phyloP scores from a whole-genome alignment of 2,888 invertebrate species.

The Tenodera sinensis region DNA sequence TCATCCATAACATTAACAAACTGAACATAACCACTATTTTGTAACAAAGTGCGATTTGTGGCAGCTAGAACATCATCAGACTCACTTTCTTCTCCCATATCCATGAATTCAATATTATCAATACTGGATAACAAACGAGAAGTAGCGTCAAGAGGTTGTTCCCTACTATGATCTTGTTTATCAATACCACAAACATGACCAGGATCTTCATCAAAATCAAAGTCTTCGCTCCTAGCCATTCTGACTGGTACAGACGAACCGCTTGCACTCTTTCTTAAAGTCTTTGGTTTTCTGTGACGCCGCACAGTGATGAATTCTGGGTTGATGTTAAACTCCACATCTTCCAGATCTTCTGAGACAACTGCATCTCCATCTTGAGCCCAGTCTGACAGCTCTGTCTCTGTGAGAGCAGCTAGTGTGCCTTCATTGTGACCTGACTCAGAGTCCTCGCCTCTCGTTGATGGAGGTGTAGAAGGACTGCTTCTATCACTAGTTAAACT shows the following conservation, averaged over 20 bases:
- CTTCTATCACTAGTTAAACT: slow-evolving; percentile 46
- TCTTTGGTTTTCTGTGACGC: slow-evolving; percentile 38
- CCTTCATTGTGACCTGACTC: slow-evolving; percentile 53
- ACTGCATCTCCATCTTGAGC: slow-evolving; percentile 67
- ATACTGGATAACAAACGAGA: slow-evolving; percentile 29
- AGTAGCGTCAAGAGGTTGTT: slow-evolving; percentile 28
- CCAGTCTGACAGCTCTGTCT: slow-evolving; percentile 88
- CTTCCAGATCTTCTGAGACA: slow-evolving; percentile 71
- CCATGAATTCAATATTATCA: slow-evolving; percentile 66
- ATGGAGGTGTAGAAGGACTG: slow-evolving; percentile 53
- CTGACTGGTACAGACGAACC: slow-evolving; percentile 1
- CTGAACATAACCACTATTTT: slow-evolving; percentile 64
- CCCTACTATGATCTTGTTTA: slow-evolving; percentile 38
- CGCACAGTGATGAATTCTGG: slow-evolving; percentile 47
- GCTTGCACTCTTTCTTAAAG: slow-evolving; percentile 38
- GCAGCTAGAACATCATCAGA: slow-evolving; percentile 57
- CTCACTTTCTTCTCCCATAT: slow-evolving; percentile 69
- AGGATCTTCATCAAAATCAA: slow-evolving; percentile 38
- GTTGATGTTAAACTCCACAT: slow-evolving; percentile 57
- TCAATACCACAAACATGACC: slow-evolving; percentile 44
- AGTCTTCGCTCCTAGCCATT: slow-evolving; percentile 44
- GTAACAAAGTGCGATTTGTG: slow-evolving; percentile 50
- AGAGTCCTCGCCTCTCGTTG: slow-evolving; percentile 55
- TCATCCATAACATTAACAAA: slow-evolving; percentile 54
- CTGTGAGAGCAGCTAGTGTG: slow-evolving; percentile 70